phyloP scores from a whole-genome alignment of 2,797 vertebrate species.

The Meda fulgida region DNA sequence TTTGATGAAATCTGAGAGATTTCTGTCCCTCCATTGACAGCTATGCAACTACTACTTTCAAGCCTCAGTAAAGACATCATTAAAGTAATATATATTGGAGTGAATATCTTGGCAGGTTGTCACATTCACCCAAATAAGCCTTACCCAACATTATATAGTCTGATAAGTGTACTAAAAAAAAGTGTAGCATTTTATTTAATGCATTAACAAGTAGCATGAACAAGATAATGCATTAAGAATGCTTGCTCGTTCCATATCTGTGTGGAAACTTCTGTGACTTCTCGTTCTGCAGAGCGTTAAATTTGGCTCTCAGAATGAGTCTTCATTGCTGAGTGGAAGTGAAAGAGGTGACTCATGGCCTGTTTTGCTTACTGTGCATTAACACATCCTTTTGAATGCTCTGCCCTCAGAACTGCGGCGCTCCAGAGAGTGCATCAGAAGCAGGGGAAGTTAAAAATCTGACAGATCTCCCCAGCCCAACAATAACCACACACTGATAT shows the following conservation, averaged over 20 bases:
- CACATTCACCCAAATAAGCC: background rate
- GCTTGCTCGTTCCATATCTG: background rate
- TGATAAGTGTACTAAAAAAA: background rate
- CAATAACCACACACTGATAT: background rate
- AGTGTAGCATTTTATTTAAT: background rate
- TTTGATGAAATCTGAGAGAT: no score
- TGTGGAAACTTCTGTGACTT: conserved; percentile 41
- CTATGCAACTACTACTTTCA: background rate
- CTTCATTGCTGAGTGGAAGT: conserved; percentile 57
- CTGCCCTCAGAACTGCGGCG: conserved; percentile 49
- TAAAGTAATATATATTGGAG: no score
- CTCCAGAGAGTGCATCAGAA: conserved; percentile 22
- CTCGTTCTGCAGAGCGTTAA: conserved; percentile 32
- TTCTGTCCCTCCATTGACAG: background rate
- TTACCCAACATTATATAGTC: background rate
- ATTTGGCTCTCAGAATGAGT: conserved; percentile 52
- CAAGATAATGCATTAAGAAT: no score
- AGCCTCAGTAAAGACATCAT: background rate
- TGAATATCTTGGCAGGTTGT: no score
- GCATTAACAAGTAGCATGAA: background rate
- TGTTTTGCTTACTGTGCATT: conserved; percentile 58
- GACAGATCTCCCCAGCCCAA: background rate
- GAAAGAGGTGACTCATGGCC: conserved; percentile 58
- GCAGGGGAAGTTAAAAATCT: conserved; percentile 33
- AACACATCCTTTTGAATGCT: conserved; percentile 40